phyloP scores from a whole-genome alignment of 2,113 vertebrate genomes.

The Mola mola region DNA sequence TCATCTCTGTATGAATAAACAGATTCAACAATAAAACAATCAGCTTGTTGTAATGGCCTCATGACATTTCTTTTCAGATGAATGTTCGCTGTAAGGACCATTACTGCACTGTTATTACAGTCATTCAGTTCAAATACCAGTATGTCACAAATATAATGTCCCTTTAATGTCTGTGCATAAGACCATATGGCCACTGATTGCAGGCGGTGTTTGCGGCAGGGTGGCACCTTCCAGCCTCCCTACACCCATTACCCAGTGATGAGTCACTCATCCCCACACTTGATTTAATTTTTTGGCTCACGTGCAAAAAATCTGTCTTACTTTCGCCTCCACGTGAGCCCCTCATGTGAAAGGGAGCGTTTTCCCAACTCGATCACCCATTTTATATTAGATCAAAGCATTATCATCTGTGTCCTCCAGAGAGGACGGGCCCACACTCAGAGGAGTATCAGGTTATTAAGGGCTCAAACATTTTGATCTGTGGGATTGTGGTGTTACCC shows the following conservation, averaged over 20 bases:
- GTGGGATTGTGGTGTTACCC: too few relatives aligned
- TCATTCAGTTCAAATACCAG: too few relatives aligned
- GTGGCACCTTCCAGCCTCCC: constrained; percentile 62
- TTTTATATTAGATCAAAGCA: constrained; percentile 58
- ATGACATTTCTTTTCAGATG: too few relatives aligned
- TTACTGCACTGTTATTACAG: too few relatives aligned
- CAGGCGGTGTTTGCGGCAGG: constrained; percentile 51
- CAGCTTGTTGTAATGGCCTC: too few relatives aligned
- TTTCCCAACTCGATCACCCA: constrained; percentile 51
- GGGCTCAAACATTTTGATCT: constrained; percentile 15
- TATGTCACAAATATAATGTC: too few relatives aligned
- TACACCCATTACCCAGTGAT: constrained; percentile 76
- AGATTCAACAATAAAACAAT: too few relatives aligned
- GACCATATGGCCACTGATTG: constrained; percentile 44
- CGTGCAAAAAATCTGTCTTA: constrained; percentile 39
- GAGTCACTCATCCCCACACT: constrained; percentile 62
- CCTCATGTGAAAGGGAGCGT: constrained; percentile 38
- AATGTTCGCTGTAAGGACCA: too few relatives aligned
- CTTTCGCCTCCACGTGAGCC: constrained; percentile 53
- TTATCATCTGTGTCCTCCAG: constrained; percentile 42
- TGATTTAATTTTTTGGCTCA: constrained; percentile 65
- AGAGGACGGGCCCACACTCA: constrained; percentile 10
- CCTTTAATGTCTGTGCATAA: neutral
- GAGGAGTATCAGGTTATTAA: constrained; percentile 25
- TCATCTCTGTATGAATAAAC: too few relatives aligned